phyloP scores from a whole-genome alignment of 2,797 vertebrate genomes.

The Muscicapa comitata region DNA sequence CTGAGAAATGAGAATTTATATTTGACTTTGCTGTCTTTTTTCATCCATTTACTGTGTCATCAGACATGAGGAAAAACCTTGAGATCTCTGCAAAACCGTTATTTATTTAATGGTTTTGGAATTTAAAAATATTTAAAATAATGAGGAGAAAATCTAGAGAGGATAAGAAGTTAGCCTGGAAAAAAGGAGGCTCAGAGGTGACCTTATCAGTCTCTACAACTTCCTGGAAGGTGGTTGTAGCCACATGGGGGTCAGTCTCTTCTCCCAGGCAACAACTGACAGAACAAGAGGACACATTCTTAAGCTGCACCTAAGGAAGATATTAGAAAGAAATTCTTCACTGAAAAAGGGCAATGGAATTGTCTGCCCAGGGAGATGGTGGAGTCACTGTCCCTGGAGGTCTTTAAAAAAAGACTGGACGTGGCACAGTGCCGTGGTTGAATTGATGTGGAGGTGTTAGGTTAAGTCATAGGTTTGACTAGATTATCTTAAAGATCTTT shows the following conservation, averaged over 20 bases:
- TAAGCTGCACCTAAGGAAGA: not conserved
- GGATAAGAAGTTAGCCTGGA: not conserved
- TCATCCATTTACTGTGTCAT: not conserved
- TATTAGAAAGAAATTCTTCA: not conserved
- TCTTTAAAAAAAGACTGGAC: not conserved
- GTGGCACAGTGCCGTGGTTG: not conserved
- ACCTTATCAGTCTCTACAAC: not conserved
- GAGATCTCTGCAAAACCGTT: not conserved
- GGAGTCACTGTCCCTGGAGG: not conserved
- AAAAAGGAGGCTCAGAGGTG: not conserved
- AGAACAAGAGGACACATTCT: rapidly evolving
- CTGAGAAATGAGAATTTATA: not conserved
- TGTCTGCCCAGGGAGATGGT: not conserved
- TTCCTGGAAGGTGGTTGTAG: rapidly evolving
- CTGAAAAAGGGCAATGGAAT: not conserved
- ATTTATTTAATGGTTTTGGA: not conserved
- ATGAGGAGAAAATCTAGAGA: not conserved
- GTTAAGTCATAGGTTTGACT: not conserved
- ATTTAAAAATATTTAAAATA: not conserved
- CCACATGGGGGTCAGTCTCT: rapidly evolving
- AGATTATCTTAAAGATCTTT: not conserved
- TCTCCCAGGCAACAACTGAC: not conserved
- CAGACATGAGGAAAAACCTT: not conserved
- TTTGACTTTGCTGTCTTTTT: not conserved
- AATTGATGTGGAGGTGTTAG: not conserved